Evolutionary conservation across 2,888 invertebrate species (phyloP), one percentile per base, ranked within the genome.

Genomic region (Julus scandinavius): DNA sequence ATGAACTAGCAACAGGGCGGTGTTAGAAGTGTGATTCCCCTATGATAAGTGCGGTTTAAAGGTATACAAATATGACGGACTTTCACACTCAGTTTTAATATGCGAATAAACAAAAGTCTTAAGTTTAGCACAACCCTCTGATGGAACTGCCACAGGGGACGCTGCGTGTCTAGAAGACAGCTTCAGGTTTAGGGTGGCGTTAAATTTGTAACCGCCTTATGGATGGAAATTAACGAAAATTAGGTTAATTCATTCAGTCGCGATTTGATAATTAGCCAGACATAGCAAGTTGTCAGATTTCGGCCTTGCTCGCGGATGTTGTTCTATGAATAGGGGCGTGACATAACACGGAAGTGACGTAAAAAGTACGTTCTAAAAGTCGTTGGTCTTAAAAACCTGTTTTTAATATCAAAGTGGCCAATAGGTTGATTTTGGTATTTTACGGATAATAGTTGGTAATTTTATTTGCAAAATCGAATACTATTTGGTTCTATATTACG

Each of bases 261-360:
- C 17, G 63, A 63, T 63, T 63, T 20, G 63, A 20, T 63, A 63
- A 63, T 63, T 63, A 63, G 63, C n/a, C 63, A 63, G n/a, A 63
- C 20, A n/a, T 63, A 1, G 20, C 63, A n/a, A 20, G 63, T 63
- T 63, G 63, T n/a, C 63, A 63, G 20, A 7, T 20, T 20, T 20
- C 63, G 63, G 63, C 63, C 63, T 63, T 63, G 63, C 63, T n/a
- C 63, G 20, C 7, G 63, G 20, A n/a, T 63, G 63, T 63, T 63
- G n/a, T 63, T 20, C n/a, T 63, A 63, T 5, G n/a, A n/a, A 63
- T 63, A 17, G 63, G 63, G n/a, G n/a, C 63, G 63, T 63, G 63
- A 20, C 20, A 20, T 63, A 63, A 63, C 63, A 20, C 63, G 63
- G 63, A 63, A 63, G 63, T 63, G 63, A 63, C 63, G 63, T 20